These are phyloP conservation scores for Hydra vulgaris DNA, from an alignment of 30 jellyfish, hydroid and myxozoan genomes.

Conservation along the genomic window DNA sequence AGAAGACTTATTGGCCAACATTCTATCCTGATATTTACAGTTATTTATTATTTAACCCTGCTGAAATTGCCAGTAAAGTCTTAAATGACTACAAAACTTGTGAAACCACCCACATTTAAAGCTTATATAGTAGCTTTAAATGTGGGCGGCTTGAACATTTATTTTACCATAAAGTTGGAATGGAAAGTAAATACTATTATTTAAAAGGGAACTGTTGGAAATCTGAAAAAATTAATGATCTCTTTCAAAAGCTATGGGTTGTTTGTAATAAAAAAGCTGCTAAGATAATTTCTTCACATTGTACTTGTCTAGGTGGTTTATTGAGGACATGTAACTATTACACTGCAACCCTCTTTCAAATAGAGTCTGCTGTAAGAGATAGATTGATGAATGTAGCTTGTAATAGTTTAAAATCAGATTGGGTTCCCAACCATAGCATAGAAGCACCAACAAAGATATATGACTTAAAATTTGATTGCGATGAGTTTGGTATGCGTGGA, in stretches of 20 bases:
- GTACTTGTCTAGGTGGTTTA: constrained; percentile 58
- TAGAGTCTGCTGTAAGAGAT: constrained; percentile 31
- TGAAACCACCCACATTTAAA: too few relatives aligned
- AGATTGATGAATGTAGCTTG: constrained; percentile 27
- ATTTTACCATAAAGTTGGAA: constrained; percentile 18
- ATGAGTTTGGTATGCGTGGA: constrained; percentile 27
- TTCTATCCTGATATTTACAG: too few relatives aligned
- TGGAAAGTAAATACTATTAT: neutral
- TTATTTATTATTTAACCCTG: too few relatives aligned
- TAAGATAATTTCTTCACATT: constrained; percentile 21
- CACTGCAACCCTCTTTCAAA: constrained; percentile 41
- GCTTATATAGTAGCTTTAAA: constrained; percentile 29
- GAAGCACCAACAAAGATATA: constrained; percentile 9
- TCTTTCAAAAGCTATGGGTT: constrained; percentile 32
- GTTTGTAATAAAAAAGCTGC: constrained; percentile 17
- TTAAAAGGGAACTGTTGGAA: constrained; percentile 20
- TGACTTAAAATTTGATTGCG: constrained; percentile 9
- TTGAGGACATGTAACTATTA: constrained; percentile 41
- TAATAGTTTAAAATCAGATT: neutral
- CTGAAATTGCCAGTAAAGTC: too few relatives aligned
- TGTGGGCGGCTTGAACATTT: constrained; percentile 39
- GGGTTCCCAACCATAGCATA: constrained; percentile 22
- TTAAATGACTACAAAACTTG: neutral
- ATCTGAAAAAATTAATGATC: constrained; percentile 24
- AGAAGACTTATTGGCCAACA: too few relatives aligned